Percentiles rank a stretch among this genome's conserved stretches.
These are phyloP conservation scores for Zeuzera pyrina DNA, from an alignment of 2,888 invertebrate species.

Conservation along the genomic window DNA sequence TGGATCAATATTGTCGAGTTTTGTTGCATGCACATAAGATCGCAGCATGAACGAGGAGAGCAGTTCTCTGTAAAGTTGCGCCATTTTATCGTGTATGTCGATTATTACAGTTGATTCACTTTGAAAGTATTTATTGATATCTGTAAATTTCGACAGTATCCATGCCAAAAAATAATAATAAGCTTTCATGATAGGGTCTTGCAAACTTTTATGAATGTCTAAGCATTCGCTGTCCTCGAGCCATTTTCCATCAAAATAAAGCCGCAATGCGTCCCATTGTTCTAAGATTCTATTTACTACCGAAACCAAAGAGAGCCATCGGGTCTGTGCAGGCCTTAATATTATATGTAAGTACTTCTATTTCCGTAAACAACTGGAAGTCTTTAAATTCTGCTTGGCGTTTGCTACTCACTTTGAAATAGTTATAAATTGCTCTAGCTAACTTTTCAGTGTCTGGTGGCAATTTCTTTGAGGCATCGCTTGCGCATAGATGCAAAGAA, in stretches of 20 bases:
- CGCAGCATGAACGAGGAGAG: slow-evolving; percentile 5
- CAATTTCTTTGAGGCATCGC: slow-evolving; percentile 23
- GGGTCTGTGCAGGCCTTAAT: slow-evolving; percentile 14
- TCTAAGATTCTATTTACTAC: slow-evolving; percentile 1
- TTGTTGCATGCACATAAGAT: slow-evolving; percentile 4
- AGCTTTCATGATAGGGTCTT: slow-evolving; percentile 3
- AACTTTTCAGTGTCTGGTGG: slow-evolving; percentile 24
- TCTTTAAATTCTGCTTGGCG: slow-evolving; percentile 1
- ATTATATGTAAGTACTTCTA: slow-evolving; percentile 14
- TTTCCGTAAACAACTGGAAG: not conserved
- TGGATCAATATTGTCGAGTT: slow-evolving; percentile 7
- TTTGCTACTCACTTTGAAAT: slow-evolving; percentile 11
- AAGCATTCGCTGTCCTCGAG: slow-evolving; percentile 6
- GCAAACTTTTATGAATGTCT: slow-evolving; percentile 2
- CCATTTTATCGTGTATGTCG: slow-evolving; percentile 6
- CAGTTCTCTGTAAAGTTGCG: slow-evolving; percentile 5
- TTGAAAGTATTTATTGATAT: slow-evolving; percentile 8
- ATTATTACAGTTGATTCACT: slow-evolving; percentile 1
- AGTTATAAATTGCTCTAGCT: slow-evolving; percentile 22
- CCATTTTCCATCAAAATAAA: slow-evolving; percentile 4
- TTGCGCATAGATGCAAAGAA: slow-evolving; percentile 26
- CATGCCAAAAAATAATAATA: slow-evolving; percentile 6
- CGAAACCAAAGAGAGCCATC: slow-evolving; percentile 8
- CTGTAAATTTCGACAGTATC: slow-evolving; percentile 6
- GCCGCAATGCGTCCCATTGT: slow-evolving; percentile 3